phyloP scores from a whole-genome alignment of 1,140 invertebrate species.

The Yoshiicerus persimilis region DNA sequence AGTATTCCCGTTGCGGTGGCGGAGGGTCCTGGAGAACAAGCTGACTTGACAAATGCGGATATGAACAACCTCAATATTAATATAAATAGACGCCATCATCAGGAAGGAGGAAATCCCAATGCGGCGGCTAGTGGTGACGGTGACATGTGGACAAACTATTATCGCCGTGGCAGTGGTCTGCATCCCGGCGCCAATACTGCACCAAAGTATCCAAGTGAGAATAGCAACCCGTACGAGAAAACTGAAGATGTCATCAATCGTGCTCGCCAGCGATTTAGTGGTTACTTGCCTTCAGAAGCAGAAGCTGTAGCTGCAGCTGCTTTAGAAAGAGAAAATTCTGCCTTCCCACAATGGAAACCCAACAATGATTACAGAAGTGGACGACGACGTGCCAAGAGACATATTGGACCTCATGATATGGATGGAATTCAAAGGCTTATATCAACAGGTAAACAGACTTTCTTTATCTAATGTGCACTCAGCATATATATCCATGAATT shows the following conservation, averaged over 20 bases:
- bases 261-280: not conserved
- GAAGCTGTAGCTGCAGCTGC: not conserved
- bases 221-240: not conserved
- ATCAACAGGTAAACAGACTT: slow-evolving; percentile 44
- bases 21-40: not conserved
- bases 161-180: not conserved
- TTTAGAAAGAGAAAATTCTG: not conserved
- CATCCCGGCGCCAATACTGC: too few relatives aligned
- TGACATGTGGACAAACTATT: slow-evolving; percentile 25
- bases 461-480: not conserved
- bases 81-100: slow-evolving; percentile 34
- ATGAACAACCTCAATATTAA: slow-evolving; percentile 34
- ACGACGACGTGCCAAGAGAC: slow-evolving; percentile 32
- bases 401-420: slow-evolving; percentile 48
- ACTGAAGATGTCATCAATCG: not conserved
- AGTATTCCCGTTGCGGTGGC: not conserved
- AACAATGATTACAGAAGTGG: not conserved
- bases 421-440: slow-evolving; percentile 49
- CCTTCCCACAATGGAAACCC: not conserved
- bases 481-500: too few relatives aligned
- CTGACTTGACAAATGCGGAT: not conserved
- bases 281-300: slow-evolving; percentile 7
- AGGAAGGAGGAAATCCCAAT: not conserved
- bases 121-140: not conserved
- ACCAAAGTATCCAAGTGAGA: not conserved